Percentiles rank a stretch among this genome's conserved stretches.
phyloP scores from a whole-genome alignment of 2,797 vertebrate genomes.

The Champsocephalus gunnari region DNA sequence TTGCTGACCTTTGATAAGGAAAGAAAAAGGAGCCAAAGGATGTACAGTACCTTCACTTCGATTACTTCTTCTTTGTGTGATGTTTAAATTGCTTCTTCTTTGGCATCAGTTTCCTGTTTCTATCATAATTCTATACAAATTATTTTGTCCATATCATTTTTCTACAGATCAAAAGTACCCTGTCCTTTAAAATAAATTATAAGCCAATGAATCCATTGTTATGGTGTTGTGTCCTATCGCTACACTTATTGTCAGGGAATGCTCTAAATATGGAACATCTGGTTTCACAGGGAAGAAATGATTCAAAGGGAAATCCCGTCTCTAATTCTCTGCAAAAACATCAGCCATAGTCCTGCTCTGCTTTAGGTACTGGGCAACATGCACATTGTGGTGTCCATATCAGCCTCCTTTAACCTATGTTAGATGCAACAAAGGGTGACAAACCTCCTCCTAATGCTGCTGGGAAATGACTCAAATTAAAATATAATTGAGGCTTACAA shows the following conservation, averaged over 20 bases:
- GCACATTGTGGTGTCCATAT: not conserved
- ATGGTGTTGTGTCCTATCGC: not conserved
- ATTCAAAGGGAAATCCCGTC: constrained; percentile 23
- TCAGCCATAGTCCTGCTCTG: not conserved
- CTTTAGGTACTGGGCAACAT: not conserved
- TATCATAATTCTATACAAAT: constrained; percentile 5
- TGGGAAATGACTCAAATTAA: not conserved
- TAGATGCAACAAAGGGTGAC: not conserved
- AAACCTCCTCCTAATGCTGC: not conserved
- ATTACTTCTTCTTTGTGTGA: not conserved
- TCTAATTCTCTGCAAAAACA: not conserved
- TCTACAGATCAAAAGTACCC: constrained; percentile 18
- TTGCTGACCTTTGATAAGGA: constrained; percentile 11
- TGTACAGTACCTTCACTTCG: constrained; percentile 2
- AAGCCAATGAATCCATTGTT: not conserved
- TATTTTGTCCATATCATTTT: constrained; percentile 23
- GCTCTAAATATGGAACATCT: constrained; percentile 53
- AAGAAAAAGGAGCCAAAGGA: constrained; percentile 11
- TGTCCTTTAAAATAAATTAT: constrained; percentile 35
- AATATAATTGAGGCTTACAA: not conserved
- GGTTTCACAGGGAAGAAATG: constrained; percentile 58
- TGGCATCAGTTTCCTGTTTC: not conserved
- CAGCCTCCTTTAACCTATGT: not conserved
- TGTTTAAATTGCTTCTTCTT: not conserved
- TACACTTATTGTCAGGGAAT: constrained; percentile 1